phyloP scores from a whole-genome alignment of 2,888 invertebrate species.

The Onchidella celtica region DNA sequence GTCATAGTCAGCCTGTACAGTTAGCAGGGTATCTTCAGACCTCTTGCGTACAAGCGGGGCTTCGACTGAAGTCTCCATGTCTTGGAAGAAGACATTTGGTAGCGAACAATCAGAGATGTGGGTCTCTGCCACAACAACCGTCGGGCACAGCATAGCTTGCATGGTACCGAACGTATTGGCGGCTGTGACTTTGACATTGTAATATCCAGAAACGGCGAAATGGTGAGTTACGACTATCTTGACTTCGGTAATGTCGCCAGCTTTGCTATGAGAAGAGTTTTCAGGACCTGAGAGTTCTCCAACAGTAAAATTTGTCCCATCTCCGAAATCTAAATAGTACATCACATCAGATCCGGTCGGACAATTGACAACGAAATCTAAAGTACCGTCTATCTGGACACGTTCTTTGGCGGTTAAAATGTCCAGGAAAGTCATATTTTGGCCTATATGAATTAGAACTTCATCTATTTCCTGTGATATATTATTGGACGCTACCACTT shows the following conservation, averaged over 20 bases:
- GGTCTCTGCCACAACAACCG: constrained; percentile 60
- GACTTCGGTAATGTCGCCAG: neutral
- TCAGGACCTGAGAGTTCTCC: constrained; percentile 36
- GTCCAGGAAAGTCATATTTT: constrained; percentile 74
- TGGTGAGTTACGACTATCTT: constrained; percentile 60
- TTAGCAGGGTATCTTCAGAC: constrained; percentile 64
- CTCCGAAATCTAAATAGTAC: constrained; percentile 68
- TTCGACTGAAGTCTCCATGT: neutral
- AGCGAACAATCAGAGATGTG: constrained; percentile 39
- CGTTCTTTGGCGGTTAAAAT: constrained; percentile 60
- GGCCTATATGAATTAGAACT: constrained; percentile 71
- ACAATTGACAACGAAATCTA: constrained; percentile 64
- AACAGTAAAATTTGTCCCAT: constrained; percentile 62
- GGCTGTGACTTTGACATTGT: constrained; percentile 63
- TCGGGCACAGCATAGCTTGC: constrained; percentile 69
- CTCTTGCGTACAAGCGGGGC: constrained; percentile 58
- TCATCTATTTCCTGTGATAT: constrained; percentile 63
- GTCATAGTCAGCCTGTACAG: constrained; percentile 55
- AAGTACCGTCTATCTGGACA: constrained; percentile 58
- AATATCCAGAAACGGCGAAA: constrained; percentile 63
- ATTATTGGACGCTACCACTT: constrained; percentile 70
- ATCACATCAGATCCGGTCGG: constrained; percentile 72
- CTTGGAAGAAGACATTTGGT: constrained; percentile 40
- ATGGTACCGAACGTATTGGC: constrained; percentile 68
- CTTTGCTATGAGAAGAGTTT: constrained; percentile 23